Base-by-base conservation (phyloP, 1,140 invertebrate species). In the Aleiodes sp. region DNA sequence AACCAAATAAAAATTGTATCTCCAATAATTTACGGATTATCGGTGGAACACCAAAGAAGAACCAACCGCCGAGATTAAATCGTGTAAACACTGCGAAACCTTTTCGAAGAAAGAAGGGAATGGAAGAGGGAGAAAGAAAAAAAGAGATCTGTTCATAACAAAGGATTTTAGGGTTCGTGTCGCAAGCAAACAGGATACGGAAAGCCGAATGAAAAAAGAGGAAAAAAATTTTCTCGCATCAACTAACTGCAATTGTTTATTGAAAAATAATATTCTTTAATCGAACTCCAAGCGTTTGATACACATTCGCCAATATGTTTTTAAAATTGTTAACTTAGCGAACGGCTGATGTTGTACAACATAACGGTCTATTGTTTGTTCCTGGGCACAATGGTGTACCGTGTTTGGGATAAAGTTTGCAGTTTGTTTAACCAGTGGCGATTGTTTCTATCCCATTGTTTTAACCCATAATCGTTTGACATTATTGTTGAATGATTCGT, bases 201-300 rank as follows among this genome's bases (percentile, higher is more conserved):
- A n/a, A n/a, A n/a, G n/a, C n/a, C n/a, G n/a, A n/a, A n/a, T n/a
- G n/a, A n/a, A n/a, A n/a, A n/a, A n/a, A n/a, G n/a, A n/a, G n/a
- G n/a, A n/a, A n/a, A n/a, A n/a, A n/a, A n/a, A n/a, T n/a, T n/a
- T n/a, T n/a, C n/a, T n/a, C n/a, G n/a, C n/a, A n/a, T n/a, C n/a
- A n/a, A n/a, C n/a, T n/a, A n/a, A n/a, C 46, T 52, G 1, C 46
- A 24, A 6, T 10, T 52, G 21, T 52, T 52, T 52, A 52, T 52
- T 10, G 21, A 4, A 1, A 21, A 52, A 52, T 52, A 52, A 81
- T 81, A 80, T 81, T 80, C 78, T 79, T 74, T 70, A 80, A 78
- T 71, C 73, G 52, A n/a, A n/a, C n/a, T n/a, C n/a, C n/a, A n/a
- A n/a, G n/a, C n/a, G 31, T 31, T 70, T 71, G 72, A 74, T 70